Conservation (phyloP, 1,140 invertebrate genomes). For the Solenopsis fugax region DNA sequence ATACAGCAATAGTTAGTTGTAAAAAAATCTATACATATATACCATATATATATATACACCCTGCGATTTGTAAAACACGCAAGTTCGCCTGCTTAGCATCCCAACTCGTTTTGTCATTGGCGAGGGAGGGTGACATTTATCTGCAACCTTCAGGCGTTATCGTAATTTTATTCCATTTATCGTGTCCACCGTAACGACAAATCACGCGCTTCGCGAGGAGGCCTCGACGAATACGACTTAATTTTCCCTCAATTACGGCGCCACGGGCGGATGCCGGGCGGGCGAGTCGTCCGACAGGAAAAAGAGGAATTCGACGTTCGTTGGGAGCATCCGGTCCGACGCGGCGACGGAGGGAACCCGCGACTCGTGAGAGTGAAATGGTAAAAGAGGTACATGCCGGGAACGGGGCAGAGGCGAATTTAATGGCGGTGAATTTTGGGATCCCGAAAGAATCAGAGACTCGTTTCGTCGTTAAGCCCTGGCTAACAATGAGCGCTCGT, state of each 20-base stretch:
- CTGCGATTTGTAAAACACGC: not conserved
- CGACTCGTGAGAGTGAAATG: slow-evolving; percentile 73
- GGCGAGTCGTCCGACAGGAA: slow-evolving; percentile 61
- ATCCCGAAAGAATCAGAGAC: slow-evolving; percentile 4
- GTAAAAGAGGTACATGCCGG: slow-evolving; percentile 55
- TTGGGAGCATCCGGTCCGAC: slow-evolving; percentile 76
- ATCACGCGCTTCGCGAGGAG: not conserved
- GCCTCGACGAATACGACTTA: slow-evolving; percentile 53
- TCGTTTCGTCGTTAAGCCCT: slow-evolving; percentile 51
- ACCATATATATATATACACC: not conserved
- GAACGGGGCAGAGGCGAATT: slow-evolving; percentile 31
- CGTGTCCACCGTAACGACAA: slow-evolving; percentile 13
- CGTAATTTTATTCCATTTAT: slow-evolving; percentile 41
- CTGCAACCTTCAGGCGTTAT: slow-evolving; percentile 43
- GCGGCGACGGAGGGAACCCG: slow-evolving; percentile 52
- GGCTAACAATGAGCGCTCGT: slow-evolving; percentile 70
- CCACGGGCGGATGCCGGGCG: slow-evolving; percentile 59
- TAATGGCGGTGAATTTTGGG: slow-evolving; percentile 20
- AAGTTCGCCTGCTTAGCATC: not conserved
- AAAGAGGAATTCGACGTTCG: slow-evolving; percentile 79
- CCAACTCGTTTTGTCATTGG: not conserved
- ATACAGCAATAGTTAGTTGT: not conserved
- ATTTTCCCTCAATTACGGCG: slow-evolving; percentile 79
- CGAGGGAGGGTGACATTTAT: slow-evolving; percentile 23
- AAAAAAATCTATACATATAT: not conserved